A percentile compares a stretch with the other conserved stretches of the same genome.
These are phyloP conservation scores for Ageneiosus marmoratus DNA, from an alignment of 2,113 vertebrate species.

Conservation along the genomic window DNA sequence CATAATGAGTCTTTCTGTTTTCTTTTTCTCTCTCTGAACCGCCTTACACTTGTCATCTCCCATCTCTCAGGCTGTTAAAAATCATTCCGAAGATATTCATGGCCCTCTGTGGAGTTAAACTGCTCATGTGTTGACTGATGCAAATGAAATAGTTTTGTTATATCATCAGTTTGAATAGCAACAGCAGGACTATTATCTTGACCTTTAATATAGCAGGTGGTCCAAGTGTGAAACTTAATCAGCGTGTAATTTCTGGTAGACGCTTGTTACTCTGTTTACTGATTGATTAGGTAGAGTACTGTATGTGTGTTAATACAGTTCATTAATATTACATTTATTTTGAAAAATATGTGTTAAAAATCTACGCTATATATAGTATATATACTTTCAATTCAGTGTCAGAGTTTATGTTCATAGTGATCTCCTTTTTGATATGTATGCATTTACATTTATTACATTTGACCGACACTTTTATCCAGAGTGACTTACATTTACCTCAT, in stretches of 20 bases:
- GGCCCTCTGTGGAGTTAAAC: not conserved
- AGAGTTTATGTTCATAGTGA: too few relatives aligned
- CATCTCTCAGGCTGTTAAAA: not conserved
- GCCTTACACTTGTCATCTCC: not conserved
- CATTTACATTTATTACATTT: too few relatives aligned
- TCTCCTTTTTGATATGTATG: too few relatives aligned
- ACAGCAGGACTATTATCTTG: not conserved
- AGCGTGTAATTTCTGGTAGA: not conserved
- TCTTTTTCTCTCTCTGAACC: not conserved
- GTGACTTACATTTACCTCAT: too few relatives aligned
- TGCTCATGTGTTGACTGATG: not conserved
- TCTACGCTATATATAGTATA: too few relatives aligned
- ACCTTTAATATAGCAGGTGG: not conserved
- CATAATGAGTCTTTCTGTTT: not conserved
- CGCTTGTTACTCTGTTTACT: not conserved
- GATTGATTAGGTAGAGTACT: too few relatives aligned
- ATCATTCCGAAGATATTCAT: not conserved
- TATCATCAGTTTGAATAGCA: not conserved
- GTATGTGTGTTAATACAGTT: not conserved
- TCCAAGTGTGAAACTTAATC: not conserved
- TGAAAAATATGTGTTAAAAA: not conserved
- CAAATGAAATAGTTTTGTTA: constrained; percentile 10
- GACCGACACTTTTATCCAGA: too few relatives aligned
- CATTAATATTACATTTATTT: not conserved
- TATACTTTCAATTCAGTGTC: too few relatives aligned